Evolutionary conservation across 2,888 invertebrate species (phyloP).

Genomic region (Heliconius sara): DNA sequence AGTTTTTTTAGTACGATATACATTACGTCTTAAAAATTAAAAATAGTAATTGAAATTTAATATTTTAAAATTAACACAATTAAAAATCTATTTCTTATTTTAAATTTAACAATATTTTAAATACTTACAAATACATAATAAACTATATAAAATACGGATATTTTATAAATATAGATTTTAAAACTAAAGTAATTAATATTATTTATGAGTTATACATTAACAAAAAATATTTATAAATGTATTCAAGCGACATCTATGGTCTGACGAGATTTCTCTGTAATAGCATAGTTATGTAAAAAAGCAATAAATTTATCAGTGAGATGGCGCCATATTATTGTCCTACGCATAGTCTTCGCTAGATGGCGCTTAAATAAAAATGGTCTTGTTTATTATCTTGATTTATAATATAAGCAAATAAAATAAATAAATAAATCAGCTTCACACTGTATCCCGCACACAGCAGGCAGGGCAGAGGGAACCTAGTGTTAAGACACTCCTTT

Average conservation of each 20-base stretch:
- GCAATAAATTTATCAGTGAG: neutral
- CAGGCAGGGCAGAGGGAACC: too few species aligned
- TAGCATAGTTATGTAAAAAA: neutral
- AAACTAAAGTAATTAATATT: too few species aligned
- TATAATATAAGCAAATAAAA: too few species aligned
- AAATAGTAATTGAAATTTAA: neutral
- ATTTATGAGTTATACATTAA: too few species aligned
- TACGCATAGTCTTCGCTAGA: slow-evolving; percentile 5
- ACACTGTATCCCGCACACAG: too few species aligned
- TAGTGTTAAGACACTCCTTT: too few species aligned
- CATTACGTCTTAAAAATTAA: neutral
- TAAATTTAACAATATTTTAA: too few species aligned
- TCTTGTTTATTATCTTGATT: neutral
- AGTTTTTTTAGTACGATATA: neutral
- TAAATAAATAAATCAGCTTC: too few species aligned
- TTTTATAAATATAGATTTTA: too few species aligned
- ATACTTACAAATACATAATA: too few species aligned
- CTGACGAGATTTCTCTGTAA: too few species aligned
- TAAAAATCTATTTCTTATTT: neutral
- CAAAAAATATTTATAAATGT: neutral
- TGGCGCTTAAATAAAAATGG: neutral
- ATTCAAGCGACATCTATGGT: neutral
- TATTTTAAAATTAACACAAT: neutral
- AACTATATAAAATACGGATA: too few species aligned
- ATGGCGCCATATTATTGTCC: slow-evolving; percentile 8